Evolutionary conservation across 2,888 invertebrate species (phyloP).

Genomic region (Campoletis raptor): DNA sequence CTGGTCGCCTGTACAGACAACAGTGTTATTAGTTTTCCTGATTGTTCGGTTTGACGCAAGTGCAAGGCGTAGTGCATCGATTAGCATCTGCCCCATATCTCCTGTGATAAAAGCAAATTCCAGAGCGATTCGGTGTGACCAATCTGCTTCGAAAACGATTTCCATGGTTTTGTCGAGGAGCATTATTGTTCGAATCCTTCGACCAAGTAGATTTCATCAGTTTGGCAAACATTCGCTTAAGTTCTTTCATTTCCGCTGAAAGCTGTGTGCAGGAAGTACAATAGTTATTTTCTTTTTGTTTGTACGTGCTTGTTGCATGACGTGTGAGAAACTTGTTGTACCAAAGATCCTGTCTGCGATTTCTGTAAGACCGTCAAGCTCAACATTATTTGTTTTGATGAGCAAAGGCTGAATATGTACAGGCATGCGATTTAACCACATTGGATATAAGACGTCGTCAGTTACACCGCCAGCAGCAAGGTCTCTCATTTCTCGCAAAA

Average conservation of each 20-base stretch:
- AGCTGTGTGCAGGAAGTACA: neutral
- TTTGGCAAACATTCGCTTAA: neutral
- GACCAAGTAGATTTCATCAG: neutral
- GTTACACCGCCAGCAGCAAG: neutral
- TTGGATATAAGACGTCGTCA: neutral
- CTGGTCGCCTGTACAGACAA: neutral
- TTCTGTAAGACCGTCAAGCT: neutral
- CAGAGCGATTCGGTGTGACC: neutral
- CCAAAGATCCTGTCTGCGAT: neutral
- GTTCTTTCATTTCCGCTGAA: neutral
- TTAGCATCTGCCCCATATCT: neutral
- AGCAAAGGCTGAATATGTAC: neutral
- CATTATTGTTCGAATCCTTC: neutral
- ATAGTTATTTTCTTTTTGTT: too few relatives aligned
- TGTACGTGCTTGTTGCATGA: neutral
- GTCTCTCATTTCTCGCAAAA: neutral
- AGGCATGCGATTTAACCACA: constrained; percentile 4
- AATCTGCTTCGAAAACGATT: neutral
- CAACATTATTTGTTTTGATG: neutral
- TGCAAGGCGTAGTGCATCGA: neutral
- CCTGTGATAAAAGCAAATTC: neutral
- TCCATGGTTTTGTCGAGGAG: neutral
- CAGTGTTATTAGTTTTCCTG: neutral
- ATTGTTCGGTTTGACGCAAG: neutral
- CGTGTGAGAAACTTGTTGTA: neutral